These are phyloP conservation scores for Fundulus diaphanus DNA, from an alignment of 2,797 vertebrate genomes.

Conservation along the genomic window DNA sequence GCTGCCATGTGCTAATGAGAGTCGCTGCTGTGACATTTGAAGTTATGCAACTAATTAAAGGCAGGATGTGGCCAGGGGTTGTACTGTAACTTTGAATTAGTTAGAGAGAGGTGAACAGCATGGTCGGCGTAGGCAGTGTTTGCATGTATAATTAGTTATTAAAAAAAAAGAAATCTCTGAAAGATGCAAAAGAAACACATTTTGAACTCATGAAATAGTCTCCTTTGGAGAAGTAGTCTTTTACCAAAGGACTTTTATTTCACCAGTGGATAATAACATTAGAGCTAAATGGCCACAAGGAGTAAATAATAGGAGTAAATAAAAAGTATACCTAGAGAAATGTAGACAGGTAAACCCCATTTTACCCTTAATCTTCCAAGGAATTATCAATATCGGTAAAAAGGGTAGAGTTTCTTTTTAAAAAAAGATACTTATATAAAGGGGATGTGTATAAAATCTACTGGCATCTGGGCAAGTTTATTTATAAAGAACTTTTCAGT, in stretches of 20 bases:
- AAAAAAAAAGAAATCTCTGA: background rate
- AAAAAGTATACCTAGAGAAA: too few relatives aligned
- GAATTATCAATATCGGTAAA: background rate
- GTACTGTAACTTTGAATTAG: constrained; percentile 12
- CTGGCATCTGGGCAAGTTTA: background rate
- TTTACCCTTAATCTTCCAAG: background rate
- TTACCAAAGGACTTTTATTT: too few relatives aligned
- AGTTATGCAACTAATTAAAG: constrained; percentile 54
- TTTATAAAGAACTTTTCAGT: too few relatives aligned
- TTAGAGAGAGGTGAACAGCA: constrained; percentile 19
- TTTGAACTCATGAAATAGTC: background rate
- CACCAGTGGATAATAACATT: background rate
- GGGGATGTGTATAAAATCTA: background rate
- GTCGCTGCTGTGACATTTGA: constrained; percentile 47
- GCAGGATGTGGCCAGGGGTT: constrained; percentile 29
- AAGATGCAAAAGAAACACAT: background rate
- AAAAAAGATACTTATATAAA: constrained; percentile 6
- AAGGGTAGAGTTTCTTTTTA: background rate
- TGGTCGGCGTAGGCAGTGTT: constrained; percentile 4
- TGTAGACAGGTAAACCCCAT: background rate
- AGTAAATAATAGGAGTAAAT: too few relatives aligned
- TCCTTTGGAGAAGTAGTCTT: background rate
- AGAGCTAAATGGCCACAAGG: background rate
- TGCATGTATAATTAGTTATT: background rate
- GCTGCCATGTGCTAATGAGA: constrained; percentile 36